Conservation (phyloP, 2,113 vertebrate genomes). For the Lepisosteus oculatus region DNA sequence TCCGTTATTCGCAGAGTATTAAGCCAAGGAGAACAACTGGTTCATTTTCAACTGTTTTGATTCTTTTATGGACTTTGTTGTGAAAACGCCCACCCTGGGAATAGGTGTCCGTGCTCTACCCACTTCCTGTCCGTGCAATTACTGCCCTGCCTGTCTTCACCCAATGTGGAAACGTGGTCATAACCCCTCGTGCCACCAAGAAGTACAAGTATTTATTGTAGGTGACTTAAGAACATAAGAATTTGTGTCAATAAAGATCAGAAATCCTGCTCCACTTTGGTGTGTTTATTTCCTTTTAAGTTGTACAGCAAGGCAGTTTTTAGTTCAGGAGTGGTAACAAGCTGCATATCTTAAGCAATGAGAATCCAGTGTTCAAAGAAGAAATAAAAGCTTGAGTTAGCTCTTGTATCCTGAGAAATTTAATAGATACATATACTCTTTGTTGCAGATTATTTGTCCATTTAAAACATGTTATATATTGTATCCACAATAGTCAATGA, state of each 20-base stretch:
- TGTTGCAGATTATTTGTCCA: no score
- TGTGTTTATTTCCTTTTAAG: conserved; percentile 33
- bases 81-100: background rate
- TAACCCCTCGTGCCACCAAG: conserved; percentile 26
- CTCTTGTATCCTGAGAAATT: no score
- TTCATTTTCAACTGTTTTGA: background rate
- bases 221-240: conserved; percentile 43
- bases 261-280: conserved; percentile 22
- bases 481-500: no score
- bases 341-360: no score
- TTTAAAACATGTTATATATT: no score
- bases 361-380: no score
- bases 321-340: no score
- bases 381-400: no score
- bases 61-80: conserved; percentile 3
- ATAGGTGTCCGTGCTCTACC: conserved; percentile 17
- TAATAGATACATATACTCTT: no score
- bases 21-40: background rate
- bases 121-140: conserved; percentile 6
- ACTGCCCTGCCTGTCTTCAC: conserved; percentile 29
- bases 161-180: conserved; percentile 22
- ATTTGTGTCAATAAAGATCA: conserved; percentile 58
- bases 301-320: no score
- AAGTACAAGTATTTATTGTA: conserved; percentile 59
- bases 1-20: background rate